Conservation (phyloP, 2,888 invertebrate species). For the Xanthia icteritia region DNA sequence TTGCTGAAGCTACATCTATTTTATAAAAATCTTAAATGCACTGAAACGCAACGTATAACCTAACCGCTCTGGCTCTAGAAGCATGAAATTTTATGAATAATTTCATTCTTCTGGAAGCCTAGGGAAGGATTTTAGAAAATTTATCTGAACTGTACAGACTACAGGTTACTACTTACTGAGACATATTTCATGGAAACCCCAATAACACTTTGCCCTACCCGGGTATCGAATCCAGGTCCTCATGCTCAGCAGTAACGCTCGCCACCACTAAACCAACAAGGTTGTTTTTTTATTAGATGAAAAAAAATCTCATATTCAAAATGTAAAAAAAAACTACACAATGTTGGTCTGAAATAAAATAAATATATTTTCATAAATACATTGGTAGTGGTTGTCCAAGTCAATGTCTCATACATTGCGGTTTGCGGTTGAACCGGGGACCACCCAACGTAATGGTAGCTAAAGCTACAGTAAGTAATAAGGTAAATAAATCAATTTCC, state of each 20-base stretch:
- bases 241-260: not conserved
- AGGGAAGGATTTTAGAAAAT: not conserved
- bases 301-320: not conserved
- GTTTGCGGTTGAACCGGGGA: slow-evolving; percentile 53
- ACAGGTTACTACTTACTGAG: no score
- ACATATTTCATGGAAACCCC: not conserved
- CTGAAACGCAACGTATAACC: not conserved
- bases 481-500: not conserved
- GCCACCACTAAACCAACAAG: not conserved
- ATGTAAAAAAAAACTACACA: not conserved
- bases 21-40: not conserved
- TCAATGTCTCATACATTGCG: not conserved
- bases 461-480: not conserved
- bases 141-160: no score
- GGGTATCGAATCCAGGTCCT: not conserved
- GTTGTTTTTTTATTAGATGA: not conserved
- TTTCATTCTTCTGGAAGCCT: no score
- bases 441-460: slow-evolving; percentile 27
- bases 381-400: not conserved
- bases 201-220: not conserved
- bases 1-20: not conserved
- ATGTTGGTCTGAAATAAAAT: not conserved
- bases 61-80: not conserved
- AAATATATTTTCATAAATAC: not conserved
- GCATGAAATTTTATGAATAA: no score